Conservation (phyloP, 2,888 invertebrate species). For the Rhagonycha fulva region DNA sequence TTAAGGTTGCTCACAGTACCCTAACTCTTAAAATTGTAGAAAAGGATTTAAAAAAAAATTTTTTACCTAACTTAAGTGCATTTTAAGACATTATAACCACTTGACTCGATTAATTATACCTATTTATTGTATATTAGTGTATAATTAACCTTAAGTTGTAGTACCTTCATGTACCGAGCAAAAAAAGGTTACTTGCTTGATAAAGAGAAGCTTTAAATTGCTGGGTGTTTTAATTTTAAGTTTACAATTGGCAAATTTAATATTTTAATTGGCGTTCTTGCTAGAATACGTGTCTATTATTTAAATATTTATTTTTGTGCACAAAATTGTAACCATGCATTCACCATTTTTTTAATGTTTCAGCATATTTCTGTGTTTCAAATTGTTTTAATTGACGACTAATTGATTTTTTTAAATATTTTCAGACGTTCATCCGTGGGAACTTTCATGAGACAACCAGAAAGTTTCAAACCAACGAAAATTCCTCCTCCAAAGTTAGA, state of each 20-base stretch:
- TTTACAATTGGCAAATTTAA: neutral
- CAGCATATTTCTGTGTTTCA: neutral
- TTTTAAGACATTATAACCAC: too few relatives aligned
- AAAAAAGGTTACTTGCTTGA: neutral
- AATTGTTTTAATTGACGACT: slow-evolving; percentile 37
- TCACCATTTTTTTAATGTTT: neutral
- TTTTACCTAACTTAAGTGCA: too few relatives aligned
- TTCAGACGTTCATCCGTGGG: slow-evolving; percentile 83
- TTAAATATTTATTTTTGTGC: neutral
- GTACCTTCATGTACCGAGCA: neutral
- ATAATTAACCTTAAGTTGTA: too few relatives aligned
- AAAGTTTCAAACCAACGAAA: slow-evolving; percentile 61
- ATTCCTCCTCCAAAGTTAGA: slow-evolving; percentile 77
- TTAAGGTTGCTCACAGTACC: too few relatives aligned
- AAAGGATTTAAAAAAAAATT: too few relatives aligned
- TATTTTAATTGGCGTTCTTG: neutral
- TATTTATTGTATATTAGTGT: too few relatives aligned
- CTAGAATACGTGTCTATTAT: neutral
- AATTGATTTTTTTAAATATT: slow-evolving; percentile 1
- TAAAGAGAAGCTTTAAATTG: neutral
- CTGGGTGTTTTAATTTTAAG: neutral
- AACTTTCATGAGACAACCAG: slow-evolving; percentile 79
- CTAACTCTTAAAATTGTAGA: too few relatives aligned
- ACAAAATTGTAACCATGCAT: neutral
- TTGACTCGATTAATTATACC: too few relatives aligned